Base-by-base conservation (phyloP, 2,888 invertebrate genomes). In the Drosophila siamana region DNA sequence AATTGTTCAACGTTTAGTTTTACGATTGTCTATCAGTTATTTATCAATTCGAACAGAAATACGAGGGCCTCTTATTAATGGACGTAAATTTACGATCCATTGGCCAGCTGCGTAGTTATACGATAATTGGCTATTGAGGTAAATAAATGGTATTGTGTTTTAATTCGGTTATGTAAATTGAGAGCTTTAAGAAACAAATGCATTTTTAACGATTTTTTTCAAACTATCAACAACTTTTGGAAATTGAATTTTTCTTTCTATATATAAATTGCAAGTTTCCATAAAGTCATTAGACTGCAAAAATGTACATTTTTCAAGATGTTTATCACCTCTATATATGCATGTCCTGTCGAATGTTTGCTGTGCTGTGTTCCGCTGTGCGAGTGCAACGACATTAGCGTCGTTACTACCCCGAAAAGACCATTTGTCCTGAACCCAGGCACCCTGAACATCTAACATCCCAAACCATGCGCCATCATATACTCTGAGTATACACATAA, bases 301-400 rank as follows among this genome's bases (percentile, higher is more conserved):
- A 41, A 33, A 40, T 60, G 54, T 43, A 50, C 55, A 46, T 8
- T 40, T 77, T 72, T 54, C 6, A 16, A 48, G 59, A 57, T 61
- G 26, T 46, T 73, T 60, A 72, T 78, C 74, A 48, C 4, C 19
- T n/a, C n/a, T n/a, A n/a, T n/a, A n/a, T 47, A 38, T 72, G 52
- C 56, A 60, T 64, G 74, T 66, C 44, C 33, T 54, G 46, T 48
- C 48, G 36, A 65, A 44, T 55, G 54, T 66, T 52, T 36, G 41
- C 59, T 55, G 67, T 50, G 64, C 43, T n/a, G n/a, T n/a, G n/a
- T n/a, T n/a, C n/a, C n/a, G n/a, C n/a, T n/a, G 67, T 50, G 64
- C 43, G 63, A 88, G 88, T 83, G 82, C 88, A 86, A 88, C 86
- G 82, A 82, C 82, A 83, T 73, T 76, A 63, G 65, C 62, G 59